Evolutionary conservation across 2,888 invertebrate species (phyloP).

Genomic region (Pollenia angustigena): DNA sequence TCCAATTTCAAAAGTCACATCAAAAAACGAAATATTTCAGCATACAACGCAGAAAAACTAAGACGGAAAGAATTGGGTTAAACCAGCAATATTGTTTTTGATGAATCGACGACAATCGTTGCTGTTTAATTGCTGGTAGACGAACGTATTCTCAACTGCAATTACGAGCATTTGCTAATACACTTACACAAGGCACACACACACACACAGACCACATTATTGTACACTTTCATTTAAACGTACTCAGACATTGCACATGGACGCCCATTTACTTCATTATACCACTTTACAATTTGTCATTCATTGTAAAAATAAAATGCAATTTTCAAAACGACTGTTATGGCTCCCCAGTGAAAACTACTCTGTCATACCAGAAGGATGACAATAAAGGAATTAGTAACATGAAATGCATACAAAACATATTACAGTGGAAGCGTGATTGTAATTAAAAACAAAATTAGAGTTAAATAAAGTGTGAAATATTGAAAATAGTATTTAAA

Average conservation of each 20-base stretch:
- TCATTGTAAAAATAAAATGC: constrained; percentile 61
- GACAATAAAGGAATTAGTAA: constrained; percentile 14
- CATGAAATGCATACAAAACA: constrained; percentile 38
- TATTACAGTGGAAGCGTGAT: constrained; percentile 16
- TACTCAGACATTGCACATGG: constrained; percentile 23
- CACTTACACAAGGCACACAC: background rate
- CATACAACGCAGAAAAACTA: background rate
- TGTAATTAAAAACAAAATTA: background rate
- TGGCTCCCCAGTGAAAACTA: constrained; percentile 62
- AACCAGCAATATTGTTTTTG: constrained; percentile 32
- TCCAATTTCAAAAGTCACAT: background rate
- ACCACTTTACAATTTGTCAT: constrained; percentile 63
- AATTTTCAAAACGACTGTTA: constrained; percentile 70
- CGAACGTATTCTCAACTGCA: constrained; percentile 20
- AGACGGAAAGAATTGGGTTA: constrained; percentile 10
- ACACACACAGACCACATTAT: background rate
- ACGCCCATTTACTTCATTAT: constrained; percentile 62
- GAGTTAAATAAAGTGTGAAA: background rate
- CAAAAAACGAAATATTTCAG: background rate
- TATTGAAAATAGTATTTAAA: too few species aligned
- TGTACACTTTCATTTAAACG: background rate
- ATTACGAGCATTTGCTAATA: constrained; percentile 45
- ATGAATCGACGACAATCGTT: constrained; percentile 42
- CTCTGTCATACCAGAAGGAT: constrained; percentile 4
- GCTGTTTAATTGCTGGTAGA: constrained; percentile 49